Percentiles rank a stretch among this genome's conserved stretches.
Evolutionary conservation across 2,888 invertebrate genomes (phyloP).

Genomic region (Notodonta dromedarius): DNA sequence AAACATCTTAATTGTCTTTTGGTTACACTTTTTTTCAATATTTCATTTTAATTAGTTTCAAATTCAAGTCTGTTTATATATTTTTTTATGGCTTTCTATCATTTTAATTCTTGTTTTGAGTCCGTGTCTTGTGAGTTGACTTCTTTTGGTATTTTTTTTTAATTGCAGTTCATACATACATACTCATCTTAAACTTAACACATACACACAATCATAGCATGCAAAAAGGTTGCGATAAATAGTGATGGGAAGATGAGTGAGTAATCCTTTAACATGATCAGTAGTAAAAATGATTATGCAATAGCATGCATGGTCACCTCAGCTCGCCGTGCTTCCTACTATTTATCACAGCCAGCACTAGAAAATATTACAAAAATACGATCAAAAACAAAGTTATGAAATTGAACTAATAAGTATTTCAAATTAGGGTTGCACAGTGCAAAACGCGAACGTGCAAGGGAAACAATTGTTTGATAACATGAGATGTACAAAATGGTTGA

Average conservation of each 20-base stretch:
- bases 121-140: neutral
- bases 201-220: constrained; percentile 18
- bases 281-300: neutral
- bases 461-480: too few relatives aligned
- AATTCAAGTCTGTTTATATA: constrained; percentile 16
- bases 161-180: constrained; percentile 14
- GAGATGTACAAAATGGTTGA: neutral
- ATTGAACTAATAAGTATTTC: constrained; percentile 20
- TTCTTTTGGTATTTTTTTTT: constrained; percentile 19
- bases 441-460: constrained; percentile 13
- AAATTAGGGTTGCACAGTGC: constrained; percentile 35
- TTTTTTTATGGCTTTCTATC: constrained; percentile 16
- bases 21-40: neutral
- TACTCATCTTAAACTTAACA: constrained; percentile 26
- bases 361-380: neutral
- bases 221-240: constrained; percentile 33
- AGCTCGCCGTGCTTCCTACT: neutral
- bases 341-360: constrained; percentile 26
- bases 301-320: constrained; percentile 2
- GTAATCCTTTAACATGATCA: neutral
- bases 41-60: constrained; percentile 15
- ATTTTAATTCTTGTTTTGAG: constrained; percentile 1
- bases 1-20: constrained; percentile 13
- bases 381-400: constrained; percentile 10
- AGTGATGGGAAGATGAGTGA: constrained; percentile 13